Percentiles rank a stretch among this genome's conserved stretches.
phyloP scores from a whole-genome alignment of 2,797 vertebrate genomes.

The Pyrocephalus nanus region DNA sequence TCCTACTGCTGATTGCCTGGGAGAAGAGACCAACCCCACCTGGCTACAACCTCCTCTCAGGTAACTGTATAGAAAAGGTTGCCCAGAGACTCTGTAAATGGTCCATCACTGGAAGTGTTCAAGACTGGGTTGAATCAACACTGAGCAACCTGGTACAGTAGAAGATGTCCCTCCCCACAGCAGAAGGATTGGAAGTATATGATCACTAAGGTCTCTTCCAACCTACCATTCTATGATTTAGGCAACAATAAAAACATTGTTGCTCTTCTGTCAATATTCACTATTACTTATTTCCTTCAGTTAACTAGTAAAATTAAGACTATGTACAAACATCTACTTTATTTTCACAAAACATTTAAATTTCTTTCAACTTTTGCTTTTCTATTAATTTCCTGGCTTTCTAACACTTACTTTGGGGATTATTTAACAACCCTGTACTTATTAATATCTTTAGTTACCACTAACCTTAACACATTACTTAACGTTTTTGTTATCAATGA shows the following conservation, averaged over 20 bases:
- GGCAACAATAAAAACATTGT: not conserved
- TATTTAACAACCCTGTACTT: not conserved
- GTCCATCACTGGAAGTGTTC: not conserved
- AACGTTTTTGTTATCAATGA: not conserved
- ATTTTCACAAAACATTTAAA: not conserved
- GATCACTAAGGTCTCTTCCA: fast-evolving
- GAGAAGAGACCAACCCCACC: too few species aligned
- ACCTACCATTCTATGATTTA: not conserved
- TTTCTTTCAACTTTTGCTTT: not conserved
- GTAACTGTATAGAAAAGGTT: not conserved
- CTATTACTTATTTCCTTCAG: not conserved
- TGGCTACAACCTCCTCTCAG: too few species aligned
- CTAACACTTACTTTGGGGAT: not conserved
- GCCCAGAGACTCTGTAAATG: not conserved
- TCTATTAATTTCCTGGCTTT: not conserved
- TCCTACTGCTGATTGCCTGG: too few species aligned
- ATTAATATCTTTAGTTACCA: not conserved
- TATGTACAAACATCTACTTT: not conserved
- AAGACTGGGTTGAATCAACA: not conserved
- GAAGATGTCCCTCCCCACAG: not conserved
- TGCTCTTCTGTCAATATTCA: not conserved
- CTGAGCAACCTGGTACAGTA: too few species aligned
- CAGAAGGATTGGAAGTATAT: not conserved
- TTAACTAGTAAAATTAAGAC: not conserved
- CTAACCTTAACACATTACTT: fast-evolving